Conservation (phyloP, 35 echinoderm and acorn worm species). For the Ophiothrix spiculata region DNA sequence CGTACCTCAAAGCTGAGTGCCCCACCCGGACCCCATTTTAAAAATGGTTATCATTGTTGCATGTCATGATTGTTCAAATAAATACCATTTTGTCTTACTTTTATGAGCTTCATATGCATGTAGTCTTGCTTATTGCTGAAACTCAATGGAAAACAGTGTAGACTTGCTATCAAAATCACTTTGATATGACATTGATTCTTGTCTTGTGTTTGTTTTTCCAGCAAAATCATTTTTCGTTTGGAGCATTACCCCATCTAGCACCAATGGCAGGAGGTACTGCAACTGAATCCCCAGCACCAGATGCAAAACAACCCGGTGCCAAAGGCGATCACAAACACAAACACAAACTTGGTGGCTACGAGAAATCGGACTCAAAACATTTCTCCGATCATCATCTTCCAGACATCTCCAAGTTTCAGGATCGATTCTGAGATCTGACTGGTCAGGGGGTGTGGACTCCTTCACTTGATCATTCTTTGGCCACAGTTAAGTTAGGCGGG, state of each 20-base stretch:
- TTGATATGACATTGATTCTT: background rate
- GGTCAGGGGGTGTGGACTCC: constrained; percentile 9
- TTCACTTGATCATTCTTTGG: no score
- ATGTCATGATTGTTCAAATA: no score
- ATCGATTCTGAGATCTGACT: background rate
- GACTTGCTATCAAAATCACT: background rate
- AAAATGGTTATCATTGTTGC: no score
- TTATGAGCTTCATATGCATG: no score
- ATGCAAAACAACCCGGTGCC: background rate
- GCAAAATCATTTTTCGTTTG: constrained; percentile 8
- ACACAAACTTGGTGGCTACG: background rate
- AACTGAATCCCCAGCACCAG: background rate
- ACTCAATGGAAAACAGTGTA: background rate
- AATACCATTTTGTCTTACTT: no score
- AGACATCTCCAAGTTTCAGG: background rate
- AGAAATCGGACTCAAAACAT: background rate
- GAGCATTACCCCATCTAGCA: background rate
- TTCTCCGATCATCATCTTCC: constrained; percentile 11
- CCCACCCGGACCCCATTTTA: no score
- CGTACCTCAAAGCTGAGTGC: no score
- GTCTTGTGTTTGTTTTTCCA: background rate
- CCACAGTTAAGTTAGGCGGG: no score
- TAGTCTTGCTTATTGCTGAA: no score
- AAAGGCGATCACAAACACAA: constrained; percentile 4
- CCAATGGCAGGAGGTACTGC: background rate